These are phyloP conservation scores for Delichon dasypus DNA, from an alignment of 2,797 vertebrate genomes.

Conservation along the genomic window DNA sequence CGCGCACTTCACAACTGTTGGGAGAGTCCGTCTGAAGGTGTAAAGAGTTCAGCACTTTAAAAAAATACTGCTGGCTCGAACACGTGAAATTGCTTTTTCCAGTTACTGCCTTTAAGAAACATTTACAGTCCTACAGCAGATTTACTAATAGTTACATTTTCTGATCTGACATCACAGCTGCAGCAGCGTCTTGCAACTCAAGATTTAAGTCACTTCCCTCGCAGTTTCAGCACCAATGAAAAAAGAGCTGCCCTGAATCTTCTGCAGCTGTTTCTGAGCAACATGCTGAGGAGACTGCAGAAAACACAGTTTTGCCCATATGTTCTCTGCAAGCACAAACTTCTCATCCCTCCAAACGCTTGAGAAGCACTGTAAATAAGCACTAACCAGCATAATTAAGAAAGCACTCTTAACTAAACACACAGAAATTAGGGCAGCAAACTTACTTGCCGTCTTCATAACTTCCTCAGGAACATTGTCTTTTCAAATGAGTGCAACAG, in stretches of 20 bases:
- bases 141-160: neutral
- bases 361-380: neutral
- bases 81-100: neutral
- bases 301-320: neutral
- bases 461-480: constrained; percentile 66
- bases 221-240: neutral
- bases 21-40: neutral
- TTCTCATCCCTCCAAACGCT: neutral
- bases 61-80: neutral
- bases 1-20: neutral
- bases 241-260: constrained; percentile 9
- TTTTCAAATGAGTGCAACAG: constrained; percentile 72
- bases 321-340: neutral
- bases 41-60: neutral
- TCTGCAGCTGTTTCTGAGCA: constrained; percentile 31
- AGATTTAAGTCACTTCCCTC: neutral
- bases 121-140: neutral
- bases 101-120: neutral
- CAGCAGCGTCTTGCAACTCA: neutral
- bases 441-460: constrained; percentile 74
- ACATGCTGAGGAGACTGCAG: neutral
- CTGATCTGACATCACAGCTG: neutral
- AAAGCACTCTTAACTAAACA: neutral
- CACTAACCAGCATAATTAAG: neutral
- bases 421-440: constrained; percentile 43